Evolutionary conservation across 2,797 vertebrate genomes (phyloP).

Genomic region (Buceros bicornis): DNA sequence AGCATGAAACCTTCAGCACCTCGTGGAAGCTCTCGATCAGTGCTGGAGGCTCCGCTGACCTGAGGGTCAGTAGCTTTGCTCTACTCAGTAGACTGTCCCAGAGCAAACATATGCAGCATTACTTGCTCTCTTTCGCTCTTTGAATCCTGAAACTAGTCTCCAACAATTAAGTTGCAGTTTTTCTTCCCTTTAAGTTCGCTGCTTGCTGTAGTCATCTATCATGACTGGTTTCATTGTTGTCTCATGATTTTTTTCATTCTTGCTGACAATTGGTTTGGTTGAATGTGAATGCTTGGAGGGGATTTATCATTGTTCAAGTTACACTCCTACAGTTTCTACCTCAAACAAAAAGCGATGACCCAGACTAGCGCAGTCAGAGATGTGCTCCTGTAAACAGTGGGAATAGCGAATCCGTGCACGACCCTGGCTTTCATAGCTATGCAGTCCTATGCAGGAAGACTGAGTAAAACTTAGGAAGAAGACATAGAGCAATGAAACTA

Average conservation of each 20-base stretch:
- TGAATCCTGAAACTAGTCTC: neutral
- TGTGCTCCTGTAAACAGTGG: neutral
- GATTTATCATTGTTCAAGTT: neutral
- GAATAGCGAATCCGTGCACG: neutral
- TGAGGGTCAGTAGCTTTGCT: neutral
- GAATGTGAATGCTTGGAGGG: neutral
- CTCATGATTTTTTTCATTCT: neutral
- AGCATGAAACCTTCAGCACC: neutral
- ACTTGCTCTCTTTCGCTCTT: neutral
- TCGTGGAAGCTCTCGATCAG: neutral
- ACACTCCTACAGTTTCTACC: neutral
- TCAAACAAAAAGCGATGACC: neutral
- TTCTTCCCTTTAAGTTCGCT: neutral
- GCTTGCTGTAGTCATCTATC: neutral
- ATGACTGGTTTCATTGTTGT: neutral
- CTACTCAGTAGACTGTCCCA: neutral
- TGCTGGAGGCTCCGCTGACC: neutral
- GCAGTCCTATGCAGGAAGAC: neutral
- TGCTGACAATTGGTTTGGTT: neutral
- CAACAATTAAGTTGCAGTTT: neutral
- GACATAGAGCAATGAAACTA: neutral
- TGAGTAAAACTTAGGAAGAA: neutral
- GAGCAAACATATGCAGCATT: neutral
- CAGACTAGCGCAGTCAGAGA: neutral
- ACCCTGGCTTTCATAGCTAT: neutral